Evolutionary conservation across 2,888 invertebrate genomes (phyloP).

Genomic region (Ophioninae sp.): DNA sequence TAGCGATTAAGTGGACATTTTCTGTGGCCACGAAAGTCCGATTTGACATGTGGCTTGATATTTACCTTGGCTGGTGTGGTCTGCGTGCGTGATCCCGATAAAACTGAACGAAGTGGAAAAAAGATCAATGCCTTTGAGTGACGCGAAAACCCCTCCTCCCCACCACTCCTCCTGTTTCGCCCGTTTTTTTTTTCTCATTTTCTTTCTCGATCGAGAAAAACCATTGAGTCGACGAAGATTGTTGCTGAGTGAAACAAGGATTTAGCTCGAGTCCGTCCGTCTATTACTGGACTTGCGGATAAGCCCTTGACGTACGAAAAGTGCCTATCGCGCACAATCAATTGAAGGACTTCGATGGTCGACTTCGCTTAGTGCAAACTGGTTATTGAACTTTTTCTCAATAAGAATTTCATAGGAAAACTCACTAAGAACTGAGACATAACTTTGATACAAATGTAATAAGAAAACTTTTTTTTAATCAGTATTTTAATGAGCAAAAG

Average conservation of each 20-base stretch:
- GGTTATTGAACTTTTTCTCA: too few relatives aligned
- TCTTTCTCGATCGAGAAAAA: not conserved
- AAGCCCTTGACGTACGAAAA: not conserved
- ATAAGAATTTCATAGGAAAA: too few relatives aligned
- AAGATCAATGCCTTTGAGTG: conserved; percentile 20
- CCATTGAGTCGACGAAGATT: not conserved
- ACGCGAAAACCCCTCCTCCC: not conserved
- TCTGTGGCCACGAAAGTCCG: not conserved
- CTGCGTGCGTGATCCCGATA: conserved; percentile 25
- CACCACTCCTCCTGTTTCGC: too few relatives aligned
- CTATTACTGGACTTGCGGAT: conserved; percentile 10
- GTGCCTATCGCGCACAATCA: not conserved
- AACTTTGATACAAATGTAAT: too few relatives aligned
- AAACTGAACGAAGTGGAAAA: conserved; percentile 25
- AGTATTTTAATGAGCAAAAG: too few relatives aligned
- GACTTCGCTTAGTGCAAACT: too few relatives aligned
- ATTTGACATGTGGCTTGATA: conserved; percentile 26
- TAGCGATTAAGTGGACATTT: not conserved
- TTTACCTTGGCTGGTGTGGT: conserved; percentile 12
- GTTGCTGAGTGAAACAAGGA: not conserved
- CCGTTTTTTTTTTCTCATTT: not conserved
- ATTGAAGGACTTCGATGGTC: too few relatives aligned
- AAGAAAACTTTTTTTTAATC: too few relatives aligned
- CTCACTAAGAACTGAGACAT: too few relatives aligned
- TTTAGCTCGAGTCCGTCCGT: conserved; percentile 10